These are phyloP conservation scores for Speoplatyrhinus poulsoni DNA, from an alignment of 2,113 vertebrate species.

Conservation along the genomic window DNA sequence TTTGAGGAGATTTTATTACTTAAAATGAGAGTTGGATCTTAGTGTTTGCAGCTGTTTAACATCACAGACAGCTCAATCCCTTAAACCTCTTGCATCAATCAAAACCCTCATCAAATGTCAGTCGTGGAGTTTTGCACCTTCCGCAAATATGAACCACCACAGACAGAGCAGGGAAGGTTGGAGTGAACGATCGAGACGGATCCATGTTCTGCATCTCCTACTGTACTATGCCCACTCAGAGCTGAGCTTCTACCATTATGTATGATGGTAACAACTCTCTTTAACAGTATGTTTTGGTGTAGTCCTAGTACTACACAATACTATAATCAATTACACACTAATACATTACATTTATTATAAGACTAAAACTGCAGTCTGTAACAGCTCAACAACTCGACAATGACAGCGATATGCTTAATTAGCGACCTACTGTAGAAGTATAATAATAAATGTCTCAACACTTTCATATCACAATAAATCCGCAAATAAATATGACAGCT, in stretches of 20 bases:
- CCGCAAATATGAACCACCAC: conserved; percentile 33
- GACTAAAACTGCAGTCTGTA: neutral
- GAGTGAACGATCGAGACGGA: neutral
- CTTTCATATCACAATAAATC: conserved; percentile 43
- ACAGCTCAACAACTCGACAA: conserved; percentile 8
- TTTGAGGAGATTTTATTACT: conserved; percentile 29
- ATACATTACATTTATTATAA: too few relatives aligned
- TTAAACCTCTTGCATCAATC: conserved; percentile 62
- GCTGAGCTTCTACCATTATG: too few relatives aligned
- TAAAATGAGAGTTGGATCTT: conserved; percentile 50
- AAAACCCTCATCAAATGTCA: conserved; percentile 50
- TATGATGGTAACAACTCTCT: neutral
- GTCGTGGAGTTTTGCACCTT: conserved; percentile 60
- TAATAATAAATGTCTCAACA: conserved; percentile 30
- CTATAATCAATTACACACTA: too few relatives aligned
- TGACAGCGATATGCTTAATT: conserved; percentile 26
- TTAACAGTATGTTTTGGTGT: too few relatives aligned
- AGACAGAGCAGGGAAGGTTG: conserved; percentile 16
- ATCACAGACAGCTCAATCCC: conserved; percentile 61
- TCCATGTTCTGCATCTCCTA: conserved; percentile 16
- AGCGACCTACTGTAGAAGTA: conserved; percentile 25
- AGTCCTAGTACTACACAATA: too few relatives aligned
- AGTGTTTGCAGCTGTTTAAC: conserved; percentile 49
- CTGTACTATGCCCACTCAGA: neutral
- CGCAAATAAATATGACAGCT: conserved; percentile 42